Evolutionary conservation across 2,797 vertebrate species (phyloP), one percentile per base, ranked within the genome.

Genomic region (Channallabes apus): DNA sequence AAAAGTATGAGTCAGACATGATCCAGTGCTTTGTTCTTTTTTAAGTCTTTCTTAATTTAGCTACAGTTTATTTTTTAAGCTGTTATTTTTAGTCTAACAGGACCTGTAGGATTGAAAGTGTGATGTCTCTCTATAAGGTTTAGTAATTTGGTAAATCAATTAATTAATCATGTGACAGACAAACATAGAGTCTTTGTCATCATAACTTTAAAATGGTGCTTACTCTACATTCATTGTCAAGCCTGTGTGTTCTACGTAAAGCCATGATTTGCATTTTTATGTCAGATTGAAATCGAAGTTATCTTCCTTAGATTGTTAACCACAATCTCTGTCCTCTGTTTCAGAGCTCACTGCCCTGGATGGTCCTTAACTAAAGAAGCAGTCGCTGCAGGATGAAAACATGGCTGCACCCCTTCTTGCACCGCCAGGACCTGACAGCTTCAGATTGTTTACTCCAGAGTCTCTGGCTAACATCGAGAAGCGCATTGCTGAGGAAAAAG

Each of bases 311-410:
- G 22, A 75, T 59, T 82, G 29, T 7, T 76, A 51, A 73, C 35
- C 51, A 35, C 8, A 7, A 56, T 75, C 62, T 67, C 22, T 81
- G 59, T 80, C 62, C 75, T 78, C 41, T 56, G 7, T 82, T 85
- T 72, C 77, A 98, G 96, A 96, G 92, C 95, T 96, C 95, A 93
- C 95, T 96, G 93, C 94, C 94, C 92, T 91, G 95, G 96, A 93
- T 93, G 95, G 95, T 94, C 92, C 96, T 93, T 93, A 95, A 93
- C 93, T 95, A 96, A 96, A 94, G 95, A 92, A 92, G 91, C 92
- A 92, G 96, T 95, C 95, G 96, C 96, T 98, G 97, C 98, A 99
- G 97, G 97, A 99, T 99, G 98, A 99, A 97, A 99, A 99, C 96
- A 99, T 99, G 98, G 98, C 98, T 96, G 97, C 96, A 82, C 97